Conservation (phyloP, 1,140 invertebrate genomes). For the Zaprionus inermis region DNA sequence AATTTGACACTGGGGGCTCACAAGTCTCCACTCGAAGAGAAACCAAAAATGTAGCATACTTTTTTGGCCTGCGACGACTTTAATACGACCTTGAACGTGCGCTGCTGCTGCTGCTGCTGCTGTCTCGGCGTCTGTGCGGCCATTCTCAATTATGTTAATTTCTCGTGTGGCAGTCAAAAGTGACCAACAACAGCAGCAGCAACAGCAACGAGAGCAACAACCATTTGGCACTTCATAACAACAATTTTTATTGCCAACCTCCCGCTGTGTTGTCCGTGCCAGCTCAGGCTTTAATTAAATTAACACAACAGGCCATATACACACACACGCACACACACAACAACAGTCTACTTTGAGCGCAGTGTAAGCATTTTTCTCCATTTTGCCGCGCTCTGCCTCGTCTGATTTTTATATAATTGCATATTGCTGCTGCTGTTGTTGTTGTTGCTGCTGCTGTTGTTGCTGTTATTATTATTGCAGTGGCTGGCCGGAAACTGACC, state of each 20-base stretch:
- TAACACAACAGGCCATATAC: conserved; percentile 73
- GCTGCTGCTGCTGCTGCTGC: not conserved
- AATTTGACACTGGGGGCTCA: conserved; percentile 53
- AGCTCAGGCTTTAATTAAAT: conserved; percentile 66
- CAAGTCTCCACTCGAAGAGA: not conserved
- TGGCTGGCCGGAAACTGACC: conserved; percentile 23
- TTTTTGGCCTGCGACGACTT: conserved; percentile 18
- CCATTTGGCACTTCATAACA: conserved; percentile 55
- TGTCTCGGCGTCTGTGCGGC: conserved; percentile 3
- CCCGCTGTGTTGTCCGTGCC: not conserved
- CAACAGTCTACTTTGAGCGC: conserved; percentile 47
- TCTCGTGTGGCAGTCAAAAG: conserved; percentile 19
- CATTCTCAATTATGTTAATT: conserved; percentile 49
- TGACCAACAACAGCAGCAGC: conserved; percentile 15
- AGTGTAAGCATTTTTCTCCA: conserved; percentile 70
- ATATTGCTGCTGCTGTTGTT: conserved; percentile 34
- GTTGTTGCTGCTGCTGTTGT: conserved; percentile 22
- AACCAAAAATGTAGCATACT: conserved; percentile 1
- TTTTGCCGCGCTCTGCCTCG: conserved; percentile 30
- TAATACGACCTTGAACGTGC: conserved; percentile 44
- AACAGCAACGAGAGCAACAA: not conserved
- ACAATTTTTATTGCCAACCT: conserved; percentile 1
- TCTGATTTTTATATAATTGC: conserved; percentile 76
- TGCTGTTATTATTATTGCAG: conserved; percentile 27
- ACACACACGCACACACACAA: conserved; percentile 33